A percentile compares a stretch with the other conserved stretches of the same genome.
These are phyloP conservation scores for Chrysopa pallens DNA, from an alignment of 1,140 invertebrate species.

Conservation along the genomic window DNA sequence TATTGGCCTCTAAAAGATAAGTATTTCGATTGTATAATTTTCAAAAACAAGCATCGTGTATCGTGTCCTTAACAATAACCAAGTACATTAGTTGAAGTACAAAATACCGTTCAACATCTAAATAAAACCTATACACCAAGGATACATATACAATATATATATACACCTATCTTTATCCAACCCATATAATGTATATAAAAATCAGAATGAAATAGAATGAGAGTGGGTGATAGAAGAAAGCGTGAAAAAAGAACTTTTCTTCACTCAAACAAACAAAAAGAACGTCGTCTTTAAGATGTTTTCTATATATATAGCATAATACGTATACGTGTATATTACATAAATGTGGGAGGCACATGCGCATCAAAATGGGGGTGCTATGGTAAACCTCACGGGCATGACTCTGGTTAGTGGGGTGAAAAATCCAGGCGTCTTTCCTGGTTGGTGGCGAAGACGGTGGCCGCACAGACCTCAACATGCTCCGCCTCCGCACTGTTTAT, in stretches of 20 bases:
- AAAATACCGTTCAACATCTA: too few relatives aligned
- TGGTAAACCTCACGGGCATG: slow-evolving; percentile 27
- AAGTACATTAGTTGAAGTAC: too few relatives aligned
- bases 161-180: too few relatives aligned
- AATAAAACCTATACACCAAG: too few relatives aligned
- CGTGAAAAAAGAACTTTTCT: not conserved
- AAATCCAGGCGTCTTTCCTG: slow-evolving; percentile 27
- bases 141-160: too few relatives aligned
- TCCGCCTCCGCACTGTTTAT: slow-evolving; percentile 16
- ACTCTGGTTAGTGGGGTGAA: slow-evolving; percentile 23
- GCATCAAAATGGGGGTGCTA: slow-evolving; percentile 14
- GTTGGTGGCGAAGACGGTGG: slow-evolving; percentile 23
- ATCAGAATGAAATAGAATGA: slow-evolving; percentile 2
- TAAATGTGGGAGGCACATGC: slow-evolving; percentile 13
- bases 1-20: too few relatives aligned
- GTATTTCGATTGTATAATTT: too few relatives aligned
- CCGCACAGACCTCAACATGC: slow-evolving; percentile 25
- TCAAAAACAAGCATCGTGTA: too few relatives aligned
- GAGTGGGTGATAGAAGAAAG: not conserved
- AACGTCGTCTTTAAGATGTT: slow-evolving; percentile 20
- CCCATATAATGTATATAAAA: slow-evolving; percentile 1
- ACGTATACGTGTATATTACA: too few relatives aligned
- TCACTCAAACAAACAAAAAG: slow-evolving; percentile 15
- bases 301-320: too few relatives aligned
- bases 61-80: too few relatives aligned